Evolutionary conservation across 2,888 invertebrate genomes (phyloP).

Genomic region (Helleia helle): DNA sequence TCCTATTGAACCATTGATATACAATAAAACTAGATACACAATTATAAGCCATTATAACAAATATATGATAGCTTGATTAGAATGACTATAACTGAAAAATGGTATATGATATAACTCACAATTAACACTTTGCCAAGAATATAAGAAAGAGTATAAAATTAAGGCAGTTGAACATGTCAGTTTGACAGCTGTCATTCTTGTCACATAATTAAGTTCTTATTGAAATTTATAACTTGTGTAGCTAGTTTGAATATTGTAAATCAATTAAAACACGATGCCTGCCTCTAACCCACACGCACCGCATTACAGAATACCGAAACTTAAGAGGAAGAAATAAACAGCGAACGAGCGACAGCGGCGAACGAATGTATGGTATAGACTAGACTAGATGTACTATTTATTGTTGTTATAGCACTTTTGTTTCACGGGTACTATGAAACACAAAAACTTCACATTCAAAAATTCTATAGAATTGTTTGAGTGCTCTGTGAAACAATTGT

Average conservation of each 20-base stretch:
- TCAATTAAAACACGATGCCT: conserved; percentile 19
- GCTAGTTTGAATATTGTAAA: not conserved
- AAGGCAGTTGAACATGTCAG: too few species aligned
- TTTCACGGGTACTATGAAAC: conserved; percentile 14
- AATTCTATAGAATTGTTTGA: not conserved
- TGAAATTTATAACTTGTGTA: not conserved
- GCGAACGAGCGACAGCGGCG: conserved; percentile 52
- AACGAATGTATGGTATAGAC: conserved; percentile 50
- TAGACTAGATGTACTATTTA: conserved; percentile 24
- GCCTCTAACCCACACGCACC: conserved; percentile 57
- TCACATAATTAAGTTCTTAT: too few species aligned
- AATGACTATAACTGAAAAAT: too few species aligned
- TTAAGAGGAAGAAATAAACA: conserved; percentile 60
- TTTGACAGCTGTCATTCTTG: too few species aligned
- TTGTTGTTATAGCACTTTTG: conserved; percentile 22
- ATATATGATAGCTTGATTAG: too few species aligned
- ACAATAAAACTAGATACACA: too few species aligned
- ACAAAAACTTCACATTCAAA: not conserved
- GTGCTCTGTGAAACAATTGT: conserved; percentile 19
- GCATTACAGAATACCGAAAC: conserved; percentile 68
- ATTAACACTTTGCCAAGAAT: too few species aligned
- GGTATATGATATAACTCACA: too few species aligned
- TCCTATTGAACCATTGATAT: too few species aligned
- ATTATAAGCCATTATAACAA: too few species aligned
- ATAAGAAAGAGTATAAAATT: too few species aligned